Conservation (phyloP, 2,888 invertebrate genomes). For the Eilema griseolum region DNA sequence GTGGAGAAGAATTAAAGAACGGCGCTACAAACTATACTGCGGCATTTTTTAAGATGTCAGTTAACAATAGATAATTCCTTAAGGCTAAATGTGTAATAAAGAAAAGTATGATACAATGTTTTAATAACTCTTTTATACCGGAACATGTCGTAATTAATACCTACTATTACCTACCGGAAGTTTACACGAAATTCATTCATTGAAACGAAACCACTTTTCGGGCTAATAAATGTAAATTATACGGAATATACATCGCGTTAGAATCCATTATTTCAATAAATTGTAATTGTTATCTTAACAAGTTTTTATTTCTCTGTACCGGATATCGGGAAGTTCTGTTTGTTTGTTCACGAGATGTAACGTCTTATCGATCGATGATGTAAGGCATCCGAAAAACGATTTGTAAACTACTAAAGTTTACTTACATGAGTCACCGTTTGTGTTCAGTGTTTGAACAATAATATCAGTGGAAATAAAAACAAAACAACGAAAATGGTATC, state of each 20-base stretch:
- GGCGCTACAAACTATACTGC: no score
- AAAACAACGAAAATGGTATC: constrained; percentile 15
- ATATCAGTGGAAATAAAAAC: constrained; percentile 39
- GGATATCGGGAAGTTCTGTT: not conserved
- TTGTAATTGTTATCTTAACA: not conserved
- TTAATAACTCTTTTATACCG: not conserved
- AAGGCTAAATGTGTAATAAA: no score
- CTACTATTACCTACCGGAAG: no score
- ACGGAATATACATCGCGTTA: no score
- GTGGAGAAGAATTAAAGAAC: no score
- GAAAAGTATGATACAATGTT: not conserved
- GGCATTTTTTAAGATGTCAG: no score
- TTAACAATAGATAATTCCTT: no score
- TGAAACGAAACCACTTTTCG: no score
- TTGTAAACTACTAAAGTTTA: constrained; percentile 43
- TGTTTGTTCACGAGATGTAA: constrained; percentile 12
- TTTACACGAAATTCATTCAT: no score
- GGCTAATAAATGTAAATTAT: no score
- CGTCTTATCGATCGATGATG: constrained; percentile 48
- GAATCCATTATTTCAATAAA: not conserved
- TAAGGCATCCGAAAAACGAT: constrained; percentile 44
- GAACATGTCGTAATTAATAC: not conserved
- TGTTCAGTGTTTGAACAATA: constrained; percentile 43
- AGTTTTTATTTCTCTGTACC: not conserved
- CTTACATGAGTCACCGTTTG: constrained; percentile 50